Evolutionary conservation across 2,797 vertebrate genomes (phyloP), one percentile per base, ranked within the genome.

Genomic region (Liparis tanakae): DNA sequence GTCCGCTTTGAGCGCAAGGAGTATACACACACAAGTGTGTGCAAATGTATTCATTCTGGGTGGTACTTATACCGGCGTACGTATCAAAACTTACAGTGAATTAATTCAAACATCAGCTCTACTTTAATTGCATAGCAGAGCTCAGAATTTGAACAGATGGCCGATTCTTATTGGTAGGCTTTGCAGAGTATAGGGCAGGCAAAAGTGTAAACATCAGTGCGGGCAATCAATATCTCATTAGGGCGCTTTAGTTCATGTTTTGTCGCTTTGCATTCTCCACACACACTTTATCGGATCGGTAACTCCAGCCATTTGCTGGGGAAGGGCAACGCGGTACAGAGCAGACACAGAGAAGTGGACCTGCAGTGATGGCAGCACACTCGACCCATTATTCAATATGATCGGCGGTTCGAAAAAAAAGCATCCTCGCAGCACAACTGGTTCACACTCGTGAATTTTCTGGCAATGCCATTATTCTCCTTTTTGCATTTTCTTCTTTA

Each of bases 151-250:
- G 70, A 81, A 74, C 84, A 85, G 85, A 91, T 83, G 87, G 83
- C 60, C 10, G 43, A 84, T 84, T 89, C 83, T 87, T 87, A 76
- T 74, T 62, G 67, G 79, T 85, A 67, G 79, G 82, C 81, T 87
- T 30, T 65, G 61, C 76, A 83, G 78, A 79, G 78, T 82, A 76
- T 85, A 78, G 83, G 82, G 81, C 75, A 79, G 74, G 74, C 72
- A 83, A 85, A 85, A 80, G 84, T 83, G 85, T 89, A 88, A 90
- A 89, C 90, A 84, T 87, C 85, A 82, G 82, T 75, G 78, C 22
- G 73, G 83, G 66, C 80, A 90, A 90, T 89, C 89, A 87, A 89
- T 91, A 88, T 87, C 88, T 88, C 89, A 88, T 92, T 89, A 87
- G 84, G 37, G 81, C 61, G 74, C 69, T 81, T 88, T 82, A 81